Evolutionary conservation across 2,113 vertebrate genomes (phyloP), one percentile per base, ranked within the genome.

Genomic region (Protomyctophum bolini): DNA sequence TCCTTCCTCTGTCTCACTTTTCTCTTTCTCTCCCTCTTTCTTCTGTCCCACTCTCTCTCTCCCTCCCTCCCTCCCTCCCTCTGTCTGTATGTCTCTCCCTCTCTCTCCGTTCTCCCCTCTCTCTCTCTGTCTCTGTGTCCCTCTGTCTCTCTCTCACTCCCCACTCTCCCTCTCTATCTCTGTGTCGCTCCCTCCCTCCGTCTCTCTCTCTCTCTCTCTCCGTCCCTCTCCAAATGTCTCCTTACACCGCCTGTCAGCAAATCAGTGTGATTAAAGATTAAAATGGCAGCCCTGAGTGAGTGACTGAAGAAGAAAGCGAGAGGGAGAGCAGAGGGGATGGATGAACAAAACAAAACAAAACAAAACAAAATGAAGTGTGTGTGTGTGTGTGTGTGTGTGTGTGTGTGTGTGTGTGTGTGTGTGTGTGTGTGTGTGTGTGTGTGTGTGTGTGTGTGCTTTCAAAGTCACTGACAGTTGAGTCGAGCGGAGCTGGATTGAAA

Each of bases 231-330:
- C 33, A 41, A 41, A 41, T 41, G 33, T 41, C 55, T 60, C 51
- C 70, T 67, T 21, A 21, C 59, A 7, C 49, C 60, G 58, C 65
- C 68, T 70, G 69, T 86, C 70, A 74, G 70, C 67, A 85, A 85
- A 88, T 73, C 69, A 80, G 59, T 21, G 65, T 60, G 59, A 68
- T 63, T 66, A 55, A 73, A 75, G 65, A 81, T 84, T 68, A 83
- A 83, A 84, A 76, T 70, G 66, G 75, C 45, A 58, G 68, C 74
- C 73, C 63, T 52, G 62, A 74, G 65, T 67, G 49, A 69, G 62
- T 56, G 59, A 74, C 49, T 46, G 51, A 57, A 55, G 50, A 45
- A 69, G 55, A 62, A 48, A 45, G 58, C 66, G 46, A 50, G 52
- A 58, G 48, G 63, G 50, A 58, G 47, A 21, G 21, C 46, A 54